These are phyloP conservation scores for Atherix ibis DNA, from an alignment of 2,888 invertebrate species.

Conservation along the genomic window DNA sequence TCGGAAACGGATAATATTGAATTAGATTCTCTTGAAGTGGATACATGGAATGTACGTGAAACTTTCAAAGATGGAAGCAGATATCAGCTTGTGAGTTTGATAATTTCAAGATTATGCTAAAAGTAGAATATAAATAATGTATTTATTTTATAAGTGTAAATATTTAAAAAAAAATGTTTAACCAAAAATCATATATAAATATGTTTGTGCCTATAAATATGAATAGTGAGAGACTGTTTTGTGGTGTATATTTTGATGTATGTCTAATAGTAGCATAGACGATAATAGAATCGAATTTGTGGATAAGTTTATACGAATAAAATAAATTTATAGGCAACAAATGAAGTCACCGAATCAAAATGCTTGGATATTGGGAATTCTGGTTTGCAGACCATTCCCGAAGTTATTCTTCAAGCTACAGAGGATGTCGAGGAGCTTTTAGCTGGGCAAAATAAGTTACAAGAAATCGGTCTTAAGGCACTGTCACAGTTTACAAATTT, in stretches of 20 bases:
- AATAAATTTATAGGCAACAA: conserved; percentile 14
- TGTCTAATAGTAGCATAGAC: no score
- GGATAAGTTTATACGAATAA: no score
- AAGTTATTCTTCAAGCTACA: conserved; percentile 14
- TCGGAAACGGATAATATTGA: conserved; percentile 11
- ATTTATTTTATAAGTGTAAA: no score
- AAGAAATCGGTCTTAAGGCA: conserved; percentile 15
- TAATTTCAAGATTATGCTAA: no score
- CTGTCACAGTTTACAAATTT: conserved; percentile 16
- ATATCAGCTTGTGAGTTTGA: neutral
- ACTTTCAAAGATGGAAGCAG: conserved; percentile 1
- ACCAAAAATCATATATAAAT: no score
- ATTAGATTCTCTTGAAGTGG: conserved; percentile 14
- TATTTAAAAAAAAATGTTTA: no score
- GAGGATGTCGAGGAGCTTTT: conserved; percentile 17
- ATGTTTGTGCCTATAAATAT: no score
- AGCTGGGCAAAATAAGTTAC: conserved; percentile 17
- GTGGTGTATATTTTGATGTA: no score
- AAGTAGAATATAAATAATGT: no score
- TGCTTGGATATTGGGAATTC: conserved; percentile 14
- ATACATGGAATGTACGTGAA: conserved; percentile 7
- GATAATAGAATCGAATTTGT: no score
- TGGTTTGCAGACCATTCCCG: conserved; percentile 15
- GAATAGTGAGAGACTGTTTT: no score
- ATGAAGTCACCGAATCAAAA: conserved; percentile 12